A percentile compares a stretch with the other conserved stretches of the same genome.
Evolutionary conservation across 1,140 invertebrate species (phyloP).

Genomic region (Panagrolaimus sp.): DNA sequence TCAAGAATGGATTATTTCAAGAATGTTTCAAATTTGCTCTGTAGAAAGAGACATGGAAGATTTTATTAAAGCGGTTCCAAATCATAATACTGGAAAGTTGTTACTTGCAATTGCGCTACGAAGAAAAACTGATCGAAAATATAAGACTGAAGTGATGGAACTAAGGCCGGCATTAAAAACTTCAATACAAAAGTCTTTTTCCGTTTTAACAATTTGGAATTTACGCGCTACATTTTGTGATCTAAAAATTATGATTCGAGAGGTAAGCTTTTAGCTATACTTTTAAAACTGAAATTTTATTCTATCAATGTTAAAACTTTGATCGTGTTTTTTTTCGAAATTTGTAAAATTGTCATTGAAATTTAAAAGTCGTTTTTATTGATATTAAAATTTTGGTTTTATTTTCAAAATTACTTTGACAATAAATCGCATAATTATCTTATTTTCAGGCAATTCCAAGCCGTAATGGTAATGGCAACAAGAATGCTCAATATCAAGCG

Average conservation of each 20-base stretch:
- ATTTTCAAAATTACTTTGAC: no score
- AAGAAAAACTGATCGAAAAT: constrained; percentile 37
- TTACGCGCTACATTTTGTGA: constrained; percentile 48
- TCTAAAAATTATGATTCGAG: constrained; percentile 38
- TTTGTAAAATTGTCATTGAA: no score
- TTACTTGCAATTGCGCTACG: constrained; percentile 41
- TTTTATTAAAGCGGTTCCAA: background rate
- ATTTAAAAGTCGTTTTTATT: no score
- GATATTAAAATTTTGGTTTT: no score
- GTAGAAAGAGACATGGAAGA: constrained; percentile 32
- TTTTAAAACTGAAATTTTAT: no score
- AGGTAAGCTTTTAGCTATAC: constrained; percentile 14
- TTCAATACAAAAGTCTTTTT: constrained; percentile 43
- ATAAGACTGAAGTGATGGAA: constrained; percentile 33
- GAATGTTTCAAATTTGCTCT: constrained; percentile 45
- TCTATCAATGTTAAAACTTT: no score
- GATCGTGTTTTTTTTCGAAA: no score
- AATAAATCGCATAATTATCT: no score
- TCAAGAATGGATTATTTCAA: constrained; percentile 41
- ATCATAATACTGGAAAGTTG: constrained; percentile 41
- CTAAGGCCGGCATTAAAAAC: constrained; percentile 24
- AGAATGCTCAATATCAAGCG: constrained; percentile 19
- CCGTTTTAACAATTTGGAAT: constrained; percentile 44
- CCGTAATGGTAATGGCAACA: constrained; percentile 17
- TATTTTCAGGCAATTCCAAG: no score